These are phyloP conservation scores for Psix sp. DNA, from an alignment of 1,140 invertebrate genomes.

Conservation along the genomic window DNA sequence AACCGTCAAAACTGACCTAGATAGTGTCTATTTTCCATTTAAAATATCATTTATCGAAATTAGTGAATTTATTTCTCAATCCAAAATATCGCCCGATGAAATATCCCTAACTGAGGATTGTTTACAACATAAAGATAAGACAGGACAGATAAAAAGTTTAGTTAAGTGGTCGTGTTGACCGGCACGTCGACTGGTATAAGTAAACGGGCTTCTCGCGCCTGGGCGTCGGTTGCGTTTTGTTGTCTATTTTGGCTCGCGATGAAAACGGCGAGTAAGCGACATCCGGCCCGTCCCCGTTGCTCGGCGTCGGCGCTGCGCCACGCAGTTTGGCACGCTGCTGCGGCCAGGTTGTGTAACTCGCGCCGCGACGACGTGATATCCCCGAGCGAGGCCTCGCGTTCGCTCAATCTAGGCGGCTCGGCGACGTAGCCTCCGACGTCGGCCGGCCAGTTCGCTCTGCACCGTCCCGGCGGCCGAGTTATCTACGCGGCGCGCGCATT, in stretches of 20 bases:
- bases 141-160: too few species aligned
- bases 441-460: slow-evolving; percentile 38
- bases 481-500: slow-evolving; percentile 22
- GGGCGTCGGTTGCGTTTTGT: slow-evolving; percentile 15
- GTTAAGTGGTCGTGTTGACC: slow-evolving; percentile 10
- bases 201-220: too few species aligned
- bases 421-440: slow-evolving; percentile 26
- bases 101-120: too few species aligned
- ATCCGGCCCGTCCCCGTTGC: slow-evolving; percentile 36
- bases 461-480: slow-evolving; percentile 25
- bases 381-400: slow-evolving; percentile 45
- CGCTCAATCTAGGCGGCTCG: slow-evolving; percentile 45
- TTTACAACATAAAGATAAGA: too few species aligned
- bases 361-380: slow-evolving; percentile 38
- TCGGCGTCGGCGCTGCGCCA: slow-evolving; percentile 61
- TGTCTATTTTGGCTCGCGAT: slow-evolving; percentile 41
- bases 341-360: slow-evolving; percentile 68
- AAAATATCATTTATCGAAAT: too few species aligned
- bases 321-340: slow-evolving; percentile 69
- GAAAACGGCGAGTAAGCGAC: slow-evolving; percentile 19
- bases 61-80: too few species aligned
- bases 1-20: too few species aligned
- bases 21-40: too few species aligned
- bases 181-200: background rate
- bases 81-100: too few species aligned